These are phyloP conservation scores for Caenorhabditis latens DNA, from an alignment of 1,140 invertebrate genomes.

Conservation along the genomic window DNA sequence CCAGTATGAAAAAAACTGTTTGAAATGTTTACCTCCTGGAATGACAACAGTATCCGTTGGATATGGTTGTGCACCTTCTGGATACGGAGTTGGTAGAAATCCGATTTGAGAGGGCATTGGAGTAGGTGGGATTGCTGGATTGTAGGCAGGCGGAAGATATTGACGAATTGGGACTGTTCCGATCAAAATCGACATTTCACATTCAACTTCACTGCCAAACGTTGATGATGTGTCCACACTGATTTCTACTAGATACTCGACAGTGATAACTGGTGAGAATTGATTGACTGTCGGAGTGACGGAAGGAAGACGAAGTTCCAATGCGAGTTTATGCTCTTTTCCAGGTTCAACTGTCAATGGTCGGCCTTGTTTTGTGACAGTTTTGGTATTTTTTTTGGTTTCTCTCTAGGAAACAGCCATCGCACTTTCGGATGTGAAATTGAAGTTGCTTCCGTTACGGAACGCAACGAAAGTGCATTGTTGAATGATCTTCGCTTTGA, in stretches of 20 bases:
- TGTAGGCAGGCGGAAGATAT: conserved; percentile 11
- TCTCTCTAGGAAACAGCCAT: too few relatives aligned
- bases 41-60: not conserved
- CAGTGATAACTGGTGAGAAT: conserved; percentile 11
- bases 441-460: not conserved
- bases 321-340: not conserved
- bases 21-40: not conserved
- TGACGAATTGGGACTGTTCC: conserved; percentile 17
- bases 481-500: conserved; percentile 34
- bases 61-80: not conserved
- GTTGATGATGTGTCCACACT: conserved; percentile 1
- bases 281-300: not conserved
- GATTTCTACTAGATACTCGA: conserved; percentile 1
- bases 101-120: not conserved
- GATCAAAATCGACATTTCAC: not conserved
- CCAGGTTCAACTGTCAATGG: not conserved
- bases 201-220: not conserved
- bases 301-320: conserved; percentile 24
- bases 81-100: not conserved
- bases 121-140: conserved; percentile 11
- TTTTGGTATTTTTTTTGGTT: not conserved
- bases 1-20: not conserved
- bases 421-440: too few relatives aligned
- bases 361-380: not conserved
- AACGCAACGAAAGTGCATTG: conserved; percentile 21